Evolutionary conservation across 2,888 invertebrate genomes (phyloP), one percentile per base, ranked within the genome.

Genomic region (Leptothorax acervorum): DNA sequence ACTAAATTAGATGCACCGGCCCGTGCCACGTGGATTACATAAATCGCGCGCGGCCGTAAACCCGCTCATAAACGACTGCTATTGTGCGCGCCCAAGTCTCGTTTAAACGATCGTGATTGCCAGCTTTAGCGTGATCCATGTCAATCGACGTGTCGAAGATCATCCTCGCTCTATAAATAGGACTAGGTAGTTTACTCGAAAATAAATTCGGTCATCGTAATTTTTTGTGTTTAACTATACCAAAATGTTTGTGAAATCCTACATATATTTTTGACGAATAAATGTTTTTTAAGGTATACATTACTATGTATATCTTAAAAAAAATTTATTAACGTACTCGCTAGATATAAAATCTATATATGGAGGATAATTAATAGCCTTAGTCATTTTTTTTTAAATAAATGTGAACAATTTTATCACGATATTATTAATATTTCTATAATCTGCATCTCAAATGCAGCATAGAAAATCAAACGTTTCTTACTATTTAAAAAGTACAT

Each of bases 1-100:
- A 74, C 45, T 86, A 83, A 87, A 88, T 84, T 84, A 75, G 74
- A 85, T 84, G 73, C 85, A 84, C 68, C 75, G 65, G 79, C 70
- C 53, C 65, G 73, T 78, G 78, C 57, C 74, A 65, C 55, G 68
- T 83, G 78, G 39, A 85, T 83, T 81, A 65, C 60, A 85, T 86
- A 85, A 87, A 85, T 88, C 82, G 82, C 70, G 35, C 60, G 60
- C 63, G 65, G 63, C 63, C 83, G 68, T 85, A 87, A 83, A 84
- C n/a, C 55, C 35, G 73, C 81, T 65, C 68, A 51, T 70, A 45
- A 78, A 78, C 60, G 60, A 63, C 51, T 62, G 66, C 65, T 76
- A 71, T 83, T 31, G 70, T 45, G 23, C 57, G 15, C 39, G 15
- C 39, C 35, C 63, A 76, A 74, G 63, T 87, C 84, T 62, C 28